These are phyloP conservation scores for Tauraco hartlaubi DNA, from an alignment of 2,797 vertebrate genomes.

Conservation along the genomic window DNA sequence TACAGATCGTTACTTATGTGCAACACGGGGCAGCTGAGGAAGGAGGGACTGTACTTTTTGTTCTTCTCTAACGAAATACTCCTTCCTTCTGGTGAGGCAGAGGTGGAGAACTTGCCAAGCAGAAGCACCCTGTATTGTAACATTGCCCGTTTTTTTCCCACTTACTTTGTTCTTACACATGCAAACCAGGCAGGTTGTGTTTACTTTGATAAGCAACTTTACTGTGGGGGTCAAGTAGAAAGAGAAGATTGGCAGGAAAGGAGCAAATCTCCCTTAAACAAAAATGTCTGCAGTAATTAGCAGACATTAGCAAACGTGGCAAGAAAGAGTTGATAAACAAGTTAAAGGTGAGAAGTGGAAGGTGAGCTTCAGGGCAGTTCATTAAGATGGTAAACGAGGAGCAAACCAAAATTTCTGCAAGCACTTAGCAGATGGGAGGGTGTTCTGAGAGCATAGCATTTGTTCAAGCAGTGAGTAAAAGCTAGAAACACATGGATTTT, in stretches of 20 bases:
- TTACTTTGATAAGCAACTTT: background rate
- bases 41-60: background rate
- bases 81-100: background rate
- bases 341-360: conserved; percentile 21
- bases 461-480: background rate
- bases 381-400: conserved; percentile 26
- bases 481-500: background rate
- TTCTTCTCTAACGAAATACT: background rate
- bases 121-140: accelerated
- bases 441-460: background rate
- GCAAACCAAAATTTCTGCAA: background rate
- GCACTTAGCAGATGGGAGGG: conserved; percentile 17
- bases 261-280: conserved; percentile 11
- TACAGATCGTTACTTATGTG: background rate
- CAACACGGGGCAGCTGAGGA: background rate
- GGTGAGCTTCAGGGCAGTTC: conserved; percentile 20
- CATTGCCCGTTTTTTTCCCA: background rate
- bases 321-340: conserved; percentile 19
- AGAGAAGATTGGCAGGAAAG: conserved; percentile 16
- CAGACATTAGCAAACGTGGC: background rate
- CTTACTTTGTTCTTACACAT: background rate
- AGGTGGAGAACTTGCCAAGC: background rate
- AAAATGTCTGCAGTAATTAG: conserved; percentile 19
- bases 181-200: background rate
- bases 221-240: background rate